Evolutionary conservation across 1,140 invertebrate species (phyloP).

Genomic region (Samia ricini): DNA sequence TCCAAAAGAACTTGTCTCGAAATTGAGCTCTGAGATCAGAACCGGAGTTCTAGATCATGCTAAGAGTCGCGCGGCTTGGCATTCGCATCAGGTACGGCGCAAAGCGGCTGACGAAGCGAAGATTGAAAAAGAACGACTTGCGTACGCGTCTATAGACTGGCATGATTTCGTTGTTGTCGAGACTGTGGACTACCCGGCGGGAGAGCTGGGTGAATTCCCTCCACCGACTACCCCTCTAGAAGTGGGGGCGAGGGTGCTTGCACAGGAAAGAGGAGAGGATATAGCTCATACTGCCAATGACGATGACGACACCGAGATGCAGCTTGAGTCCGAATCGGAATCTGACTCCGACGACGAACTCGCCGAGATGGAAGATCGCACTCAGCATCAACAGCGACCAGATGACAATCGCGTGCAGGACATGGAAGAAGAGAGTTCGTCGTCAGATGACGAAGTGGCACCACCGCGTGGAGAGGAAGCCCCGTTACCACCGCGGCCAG

Average conservation of each 20-base stretch:
- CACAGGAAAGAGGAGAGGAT: constrained; percentile 84
- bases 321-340: constrained; percentile 80
- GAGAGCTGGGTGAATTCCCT: constrained; percentile 96
- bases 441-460: constrained; percentile 85
- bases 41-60: constrained; percentile 93
- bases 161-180: constrained; percentile 99
- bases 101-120: constrained; percentile 95
- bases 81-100: constrained; percentile 95
- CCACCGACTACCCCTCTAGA: constrained; percentile 98
- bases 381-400: constrained; percentile 72
- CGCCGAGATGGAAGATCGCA: constrained; percentile 82
- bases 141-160: constrained; percentile 99
- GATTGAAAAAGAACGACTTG: constrained; percentile 95
- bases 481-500: constrained; percentile 91
- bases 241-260: constrained; percentile 95
- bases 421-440: constrained; percentile 92
- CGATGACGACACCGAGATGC: constrained; percentile 84
- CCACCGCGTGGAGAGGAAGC: constrained; percentile 80
- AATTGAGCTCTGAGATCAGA: constrained; percentile 88
- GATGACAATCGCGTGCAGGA: constrained; percentile 84
- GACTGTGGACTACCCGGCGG: constrained; percentile 98
- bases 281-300: constrained; percentile 52
- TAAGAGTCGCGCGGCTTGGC: constrained; percentile 97
- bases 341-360: constrained; percentile 83
- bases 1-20: constrained; percentile 92